Evolutionary conservation across 2,113 vertebrate genomes (phyloP).

Genomic region (Phodopus roborovskii): DNA sequence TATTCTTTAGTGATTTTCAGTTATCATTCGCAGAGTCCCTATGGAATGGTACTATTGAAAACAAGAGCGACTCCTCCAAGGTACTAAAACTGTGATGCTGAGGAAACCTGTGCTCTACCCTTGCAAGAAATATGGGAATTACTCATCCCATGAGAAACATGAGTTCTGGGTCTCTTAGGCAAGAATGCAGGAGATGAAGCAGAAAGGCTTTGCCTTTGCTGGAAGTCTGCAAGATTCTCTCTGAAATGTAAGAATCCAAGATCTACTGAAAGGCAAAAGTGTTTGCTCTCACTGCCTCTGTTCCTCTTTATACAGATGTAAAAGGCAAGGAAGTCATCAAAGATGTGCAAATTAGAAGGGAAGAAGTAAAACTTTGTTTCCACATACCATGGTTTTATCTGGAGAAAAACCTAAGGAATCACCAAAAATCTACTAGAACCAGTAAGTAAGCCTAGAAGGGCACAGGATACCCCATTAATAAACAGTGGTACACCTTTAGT

Average conservation of each 20-base stretch:
- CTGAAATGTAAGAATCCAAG: not conserved
- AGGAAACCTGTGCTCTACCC: not conserved
- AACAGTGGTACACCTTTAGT: not conserved
- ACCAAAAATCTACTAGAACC: slow-evolving; percentile 15
- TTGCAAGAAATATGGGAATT: slow-evolving; percentile 3
- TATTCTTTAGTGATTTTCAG: not conserved
- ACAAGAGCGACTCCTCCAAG: not conserved
- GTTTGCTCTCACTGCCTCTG: not conserved
- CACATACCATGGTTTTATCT: not conserved
- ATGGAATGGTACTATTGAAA: not conserved
- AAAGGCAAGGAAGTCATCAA: slow-evolving; percentile 8
- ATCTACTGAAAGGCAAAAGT: slow-evolving; percentile 8
- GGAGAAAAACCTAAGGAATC: slow-evolving; percentile 29
- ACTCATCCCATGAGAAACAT: not conserved
- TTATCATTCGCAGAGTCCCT: not conserved
- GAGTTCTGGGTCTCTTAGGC: not conserved
- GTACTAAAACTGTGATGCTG: not conserved
- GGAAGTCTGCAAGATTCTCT: not conserved
- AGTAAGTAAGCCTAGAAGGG: slow-evolving; percentile 21
- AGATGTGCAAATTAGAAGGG: not conserved
- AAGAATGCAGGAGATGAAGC: not conserved
- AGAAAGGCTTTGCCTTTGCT: slow-evolving; percentile 40
- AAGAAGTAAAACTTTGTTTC: slow-evolving; percentile 7
- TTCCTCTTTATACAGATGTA: not conserved
- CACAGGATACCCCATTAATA: not conserved